Conservation (phyloP, 1,140 invertebrate species). For the Danaus plexippus region DNA sequence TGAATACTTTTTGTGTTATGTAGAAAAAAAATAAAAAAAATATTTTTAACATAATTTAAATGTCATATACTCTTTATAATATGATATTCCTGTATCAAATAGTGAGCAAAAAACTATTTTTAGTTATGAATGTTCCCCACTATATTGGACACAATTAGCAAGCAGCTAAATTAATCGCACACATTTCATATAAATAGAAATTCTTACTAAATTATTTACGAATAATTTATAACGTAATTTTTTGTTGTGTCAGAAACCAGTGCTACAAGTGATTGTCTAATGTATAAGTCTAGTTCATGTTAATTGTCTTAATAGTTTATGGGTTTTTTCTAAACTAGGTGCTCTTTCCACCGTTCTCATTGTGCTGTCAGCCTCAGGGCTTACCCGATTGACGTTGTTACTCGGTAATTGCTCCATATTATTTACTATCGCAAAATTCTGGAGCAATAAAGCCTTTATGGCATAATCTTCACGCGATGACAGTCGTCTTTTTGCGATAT, state of each 20-base stretch:
- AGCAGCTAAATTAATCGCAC: slow-evolving; percentile 18
- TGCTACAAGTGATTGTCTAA: too few species aligned
- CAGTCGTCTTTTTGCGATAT: slow-evolving; percentile 55
- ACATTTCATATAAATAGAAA: background rate
- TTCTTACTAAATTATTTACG: background rate
- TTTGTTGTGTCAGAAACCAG: background rate
- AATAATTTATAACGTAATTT: background rate
- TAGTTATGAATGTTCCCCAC: too few species aligned
- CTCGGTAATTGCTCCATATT: slow-evolving; percentile 46
- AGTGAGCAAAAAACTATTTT: too few species aligned
- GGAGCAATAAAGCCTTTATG: slow-evolving; percentile 44
- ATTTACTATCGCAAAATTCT: slow-evolving; percentile 36
- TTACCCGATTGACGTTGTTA: slow-evolving; percentile 59
- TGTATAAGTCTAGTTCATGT: background rate
- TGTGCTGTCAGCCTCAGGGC: slow-evolving; percentile 21
- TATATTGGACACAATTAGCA: slow-evolving; percentile 8
- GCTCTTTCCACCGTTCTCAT: background rate
- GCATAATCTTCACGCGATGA: slow-evolving; percentile 51
- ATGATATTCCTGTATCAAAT: too few species aligned
- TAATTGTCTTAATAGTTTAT: background rate
- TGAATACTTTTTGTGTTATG: too few species aligned
- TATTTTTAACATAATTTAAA: too few species aligned
- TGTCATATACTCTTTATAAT: too few species aligned
- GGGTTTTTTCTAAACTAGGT: background rate
- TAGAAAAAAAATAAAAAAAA: too few species aligned